Evolutionary conservation across 1,140 invertebrate species (phyloP), one percentile per base, ranked within the genome.

Genomic region (Cydia strobilella): DNA sequence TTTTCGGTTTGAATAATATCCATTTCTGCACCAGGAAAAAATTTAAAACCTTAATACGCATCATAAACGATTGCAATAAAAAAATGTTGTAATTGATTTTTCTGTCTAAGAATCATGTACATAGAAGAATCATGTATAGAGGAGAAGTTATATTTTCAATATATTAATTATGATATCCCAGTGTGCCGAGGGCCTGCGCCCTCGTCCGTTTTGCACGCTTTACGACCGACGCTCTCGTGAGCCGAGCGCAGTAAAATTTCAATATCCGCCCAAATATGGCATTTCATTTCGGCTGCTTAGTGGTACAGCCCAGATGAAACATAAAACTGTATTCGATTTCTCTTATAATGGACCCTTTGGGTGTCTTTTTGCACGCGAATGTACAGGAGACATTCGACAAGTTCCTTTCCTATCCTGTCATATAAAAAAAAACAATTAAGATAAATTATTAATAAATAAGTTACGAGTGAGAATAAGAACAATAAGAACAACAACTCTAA

Each of bases 181-280:
- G 54, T 59, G 20, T 23, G 54, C n/a, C 54, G 6, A 20, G 54
- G 18, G n/a, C 20, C 20, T 23, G 15, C n/a, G 18, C 9, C 7
- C 54, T 59, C 65, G 65, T 69, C 65, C 65, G 65, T 69, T 35
- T 69, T 54, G 51, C 65, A 18, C 25, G 73, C 74, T 83, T 80
- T 79, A 79, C 75, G 80, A 79, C 20, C 48, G 23, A 45, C 74
- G 65, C 66, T 54, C 72, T 73, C 72, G 72, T 51, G 69, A 54
- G 72, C 73, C 73, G 75, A 48, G 54, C 77, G 77, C 76, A 79
- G 82, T 81, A 82, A 84, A 84, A 80, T 84, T 84, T 82, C 81
- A 84, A 84, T 84, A 84, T 82, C 77, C 82, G 69, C 76, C 76
- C 80, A 80, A 80, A 79, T 79, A 79, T 80, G 78, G 74, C 75